Evolutionary conservation across 2,797 vertebrate genomes (phyloP), one percentile per base, ranked within the genome.

Genomic region (Sebastes umbrosus): DNA sequence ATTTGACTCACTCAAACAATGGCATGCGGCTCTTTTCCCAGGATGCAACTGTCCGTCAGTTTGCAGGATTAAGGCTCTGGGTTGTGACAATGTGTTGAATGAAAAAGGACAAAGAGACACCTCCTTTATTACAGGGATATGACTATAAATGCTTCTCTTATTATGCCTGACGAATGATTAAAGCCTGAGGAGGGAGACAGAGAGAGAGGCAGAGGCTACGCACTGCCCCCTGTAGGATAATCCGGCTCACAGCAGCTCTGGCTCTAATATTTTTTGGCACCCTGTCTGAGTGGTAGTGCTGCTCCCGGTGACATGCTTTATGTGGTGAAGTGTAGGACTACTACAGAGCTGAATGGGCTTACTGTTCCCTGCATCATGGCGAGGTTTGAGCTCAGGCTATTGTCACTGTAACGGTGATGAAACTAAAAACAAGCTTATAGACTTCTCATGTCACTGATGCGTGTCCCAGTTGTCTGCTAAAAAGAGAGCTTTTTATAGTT

Each of bases 81-180:
- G 92, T 96, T 96, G 89, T 95, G 95, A 96, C 95, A 96, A 95
- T n/a, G 92, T 95, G 91, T 84, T 95, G 96, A 97, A 97, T 93
- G 89, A 90, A 93, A 96, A 91, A 75, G 90, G 81, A 93, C n/a
- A 68, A 95, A 93, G 90, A 86, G 93, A 86, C 87, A 90, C 84
- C 91, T 95, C 93, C 91, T 95, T 95, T 96, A 93, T 93, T 92
- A 92, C 84, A 93, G 73, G 83, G 95, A 94, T 93, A 95, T 77
- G 90, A 95, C 93, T 91, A 92, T 93, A 87, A 96, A 89, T 91
- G 92, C 94, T 84, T 88, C 94, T 96, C 90, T 90, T 90, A 79
- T 90, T 92, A 86, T 91, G 83, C 88, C 85, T 92, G 87, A 74
- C 87, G 82, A 94, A 94, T 86, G 95, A 92, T 81, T 91, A 91